Evolutionary conservation across 1,140 invertebrate genomes (phyloP), one percentile per base, ranked within the genome.

Genomic region (Berghia stephanieae): DNA sequence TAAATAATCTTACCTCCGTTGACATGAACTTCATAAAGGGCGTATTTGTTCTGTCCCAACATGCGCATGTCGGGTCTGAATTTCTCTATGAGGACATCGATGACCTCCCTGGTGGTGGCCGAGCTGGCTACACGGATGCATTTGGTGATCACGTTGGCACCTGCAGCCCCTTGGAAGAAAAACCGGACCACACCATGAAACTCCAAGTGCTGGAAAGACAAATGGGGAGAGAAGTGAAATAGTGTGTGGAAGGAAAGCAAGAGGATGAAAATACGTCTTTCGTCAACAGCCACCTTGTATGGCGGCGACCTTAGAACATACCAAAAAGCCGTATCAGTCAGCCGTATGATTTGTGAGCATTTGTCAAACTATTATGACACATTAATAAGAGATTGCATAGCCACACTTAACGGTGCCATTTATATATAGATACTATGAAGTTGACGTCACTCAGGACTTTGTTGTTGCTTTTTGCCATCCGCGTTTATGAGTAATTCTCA

Each of bases 1-100:
- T 13, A 24, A 42, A 70, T 38, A 27, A 24, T 38, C 86, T 89
- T 88, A 92, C 95, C 95, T 90, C 94, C 95, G 88, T 98, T 97
- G 82, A 96, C 96, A 89, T 99, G 97, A 55, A 98, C 95, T 91
- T 99, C 98, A 83, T 89, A 89, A 6, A 99, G 92, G 46, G 96
- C 96, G 90, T 99, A 99, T 85, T 96, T 96, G 43, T 96, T 96
- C 68, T 97, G 93, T 27, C 96, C 96, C 52, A 99, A 90, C 97
- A 99, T 99, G 84, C 96, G 92, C 96, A 99, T 98, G 91, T 99
- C 98, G 42, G 98, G 97, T 87, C 98, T 94, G 91, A 99, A 99
- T 91, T 99, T 99, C 91, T 99, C 98, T 80, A 99, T 96, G 66
- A 99, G 91, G 0, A 96, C 98, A 89, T 96, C 95, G 83, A 99